These are phyloP conservation scores for Periophthalmus magnuspinnatus DNA, from an alignment of 2,797 vertebrate genomes.

Conservation along the genomic window DNA sequence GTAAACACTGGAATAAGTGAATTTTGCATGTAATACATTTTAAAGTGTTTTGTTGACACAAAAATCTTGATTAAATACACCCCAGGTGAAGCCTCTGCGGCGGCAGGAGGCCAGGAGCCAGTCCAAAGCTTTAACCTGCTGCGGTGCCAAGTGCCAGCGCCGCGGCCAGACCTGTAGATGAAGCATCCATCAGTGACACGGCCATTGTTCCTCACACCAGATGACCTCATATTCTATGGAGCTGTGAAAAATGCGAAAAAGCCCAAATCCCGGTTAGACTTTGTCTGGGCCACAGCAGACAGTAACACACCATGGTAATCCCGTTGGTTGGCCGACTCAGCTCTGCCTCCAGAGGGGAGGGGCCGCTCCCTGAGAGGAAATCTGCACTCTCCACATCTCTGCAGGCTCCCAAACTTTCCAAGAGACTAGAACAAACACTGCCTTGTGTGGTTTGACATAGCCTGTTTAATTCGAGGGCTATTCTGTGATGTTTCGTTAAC, in stretches of 20 bases:
- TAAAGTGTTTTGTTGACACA: no score
- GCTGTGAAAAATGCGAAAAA: constrained; percentile 53
- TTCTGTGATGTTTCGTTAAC: constrained; percentile 40
- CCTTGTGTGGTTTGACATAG: constrained; percentile 48
- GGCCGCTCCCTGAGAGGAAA: constrained; percentile 60
- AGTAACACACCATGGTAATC: constrained; percentile 73
- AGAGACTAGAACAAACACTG: constrained; percentile 63
- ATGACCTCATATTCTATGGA: constrained; percentile 62
- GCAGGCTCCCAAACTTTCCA: constrained; percentile 53
- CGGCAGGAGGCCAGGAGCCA: background rate
- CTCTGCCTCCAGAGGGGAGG: constrained; percentile 50
- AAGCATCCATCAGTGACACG: constrained; percentile 56
- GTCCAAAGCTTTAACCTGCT: constrained; percentile 39
- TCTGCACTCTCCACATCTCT: constrained; percentile 47
- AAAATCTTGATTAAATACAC: no score
- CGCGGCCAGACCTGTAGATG: constrained; percentile 71
- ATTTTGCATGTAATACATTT: background rate
- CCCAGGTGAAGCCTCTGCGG: background rate
- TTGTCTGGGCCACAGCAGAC: constrained; percentile 61
- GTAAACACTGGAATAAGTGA: background rate
- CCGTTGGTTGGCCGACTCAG: constrained; percentile 66
- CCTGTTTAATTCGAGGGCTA: constrained; percentile 45
- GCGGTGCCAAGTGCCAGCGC: constrained; percentile 10
- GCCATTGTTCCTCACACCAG: constrained; percentile 46
- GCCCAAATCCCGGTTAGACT: constrained; percentile 54